These are phyloP conservation scores for Arrhamphus sclerolepis DNA, from an alignment of 2,797 vertebrate species.

Conservation along the genomic window DNA sequence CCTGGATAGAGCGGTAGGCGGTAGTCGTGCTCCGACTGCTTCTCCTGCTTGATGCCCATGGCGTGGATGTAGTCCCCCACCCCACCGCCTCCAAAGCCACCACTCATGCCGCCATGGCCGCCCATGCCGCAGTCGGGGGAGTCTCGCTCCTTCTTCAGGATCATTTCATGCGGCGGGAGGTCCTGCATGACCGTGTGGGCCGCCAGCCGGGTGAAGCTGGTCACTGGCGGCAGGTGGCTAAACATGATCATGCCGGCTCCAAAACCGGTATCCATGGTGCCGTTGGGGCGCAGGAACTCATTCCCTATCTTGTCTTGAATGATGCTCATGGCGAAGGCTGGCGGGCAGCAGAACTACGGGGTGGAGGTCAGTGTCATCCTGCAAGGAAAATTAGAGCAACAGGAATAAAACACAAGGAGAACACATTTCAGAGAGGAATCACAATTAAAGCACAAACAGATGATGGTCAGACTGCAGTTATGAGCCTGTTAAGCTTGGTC, in stretches of 20 bases:
- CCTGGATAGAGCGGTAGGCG: constrained; percentile 81
- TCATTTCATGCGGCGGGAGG: constrained; percentile 85
- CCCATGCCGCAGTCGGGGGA: constrained; percentile 81
- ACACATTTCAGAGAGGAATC: background rate
- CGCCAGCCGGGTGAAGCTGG: constrained; percentile 94
- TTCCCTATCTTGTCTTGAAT: constrained; percentile 90
- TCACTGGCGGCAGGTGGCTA: constrained; percentile 96
- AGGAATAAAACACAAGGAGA: background rate
- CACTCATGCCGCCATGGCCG: constrained; percentile 43
- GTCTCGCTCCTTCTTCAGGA: constrained; percentile 96
- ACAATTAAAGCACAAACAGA: constrained; percentile 21
- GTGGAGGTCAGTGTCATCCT: constrained; percentile 76
- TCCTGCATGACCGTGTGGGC: constrained; percentile 86
- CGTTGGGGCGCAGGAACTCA: constrained; percentile 89
- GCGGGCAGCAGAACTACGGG: constrained; percentile 67
- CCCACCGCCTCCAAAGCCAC: constrained; percentile 44
- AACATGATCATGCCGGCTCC: constrained; percentile 95
- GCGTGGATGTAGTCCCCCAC: constrained; percentile 79
- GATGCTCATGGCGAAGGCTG: constrained; percentile 82
- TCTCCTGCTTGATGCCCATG: constrained; percentile 95
- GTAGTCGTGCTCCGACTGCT: constrained; percentile 89
- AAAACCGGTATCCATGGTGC: constrained; percentile 90
- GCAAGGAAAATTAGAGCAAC: constrained; percentile 16
- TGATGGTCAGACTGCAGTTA: constrained; percentile 20
- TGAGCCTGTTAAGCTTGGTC: constrained; percentile 35